Evolutionary conservation across 2,113 vertebrate species (phyloP).

Genomic region (Taxidea taxus): DNA sequence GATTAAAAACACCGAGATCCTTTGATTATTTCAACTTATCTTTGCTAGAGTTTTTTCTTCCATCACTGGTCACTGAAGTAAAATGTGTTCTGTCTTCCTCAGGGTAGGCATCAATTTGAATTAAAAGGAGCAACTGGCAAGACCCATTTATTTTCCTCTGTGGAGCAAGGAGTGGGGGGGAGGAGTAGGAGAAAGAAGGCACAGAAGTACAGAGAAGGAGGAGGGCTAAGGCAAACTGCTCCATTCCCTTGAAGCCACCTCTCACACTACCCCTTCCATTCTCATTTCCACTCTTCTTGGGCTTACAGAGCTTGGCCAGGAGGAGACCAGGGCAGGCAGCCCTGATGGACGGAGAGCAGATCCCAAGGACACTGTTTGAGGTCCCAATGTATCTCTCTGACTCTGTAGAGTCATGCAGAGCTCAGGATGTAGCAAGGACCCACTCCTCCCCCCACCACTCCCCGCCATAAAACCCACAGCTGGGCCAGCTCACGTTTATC

Average conservation of each 20-base stretch:
- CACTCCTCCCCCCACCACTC: background rate
- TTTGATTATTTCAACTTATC: conserved; percentile 23
- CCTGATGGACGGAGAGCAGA: background rate
- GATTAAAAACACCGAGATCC: background rate
- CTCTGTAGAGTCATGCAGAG: background rate
- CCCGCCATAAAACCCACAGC: background rate
- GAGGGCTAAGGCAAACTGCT: background rate
- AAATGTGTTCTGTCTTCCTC: background rate
- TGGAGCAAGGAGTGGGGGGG: background rate
- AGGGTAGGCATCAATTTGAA: background rate
- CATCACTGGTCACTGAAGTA: background rate
- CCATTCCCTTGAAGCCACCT: background rate
- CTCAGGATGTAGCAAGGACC: background rate
- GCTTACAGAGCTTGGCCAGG: background rate
- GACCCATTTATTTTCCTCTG: background rate
- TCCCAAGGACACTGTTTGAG: background rate
- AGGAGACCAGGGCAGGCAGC: background rate
- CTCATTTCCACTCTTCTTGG: background rate
- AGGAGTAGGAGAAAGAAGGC: background rate
- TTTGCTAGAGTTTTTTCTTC: conserved; percentile 28
- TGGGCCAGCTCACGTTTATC: background rate
- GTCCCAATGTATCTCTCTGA: background rate
- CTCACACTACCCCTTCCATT: background rate
- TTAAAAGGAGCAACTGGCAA: background rate
- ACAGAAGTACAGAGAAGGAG: background rate